Conservation (phyloP, 2,113 vertebrate genomes). For the Sylvietta virens region DNA sequence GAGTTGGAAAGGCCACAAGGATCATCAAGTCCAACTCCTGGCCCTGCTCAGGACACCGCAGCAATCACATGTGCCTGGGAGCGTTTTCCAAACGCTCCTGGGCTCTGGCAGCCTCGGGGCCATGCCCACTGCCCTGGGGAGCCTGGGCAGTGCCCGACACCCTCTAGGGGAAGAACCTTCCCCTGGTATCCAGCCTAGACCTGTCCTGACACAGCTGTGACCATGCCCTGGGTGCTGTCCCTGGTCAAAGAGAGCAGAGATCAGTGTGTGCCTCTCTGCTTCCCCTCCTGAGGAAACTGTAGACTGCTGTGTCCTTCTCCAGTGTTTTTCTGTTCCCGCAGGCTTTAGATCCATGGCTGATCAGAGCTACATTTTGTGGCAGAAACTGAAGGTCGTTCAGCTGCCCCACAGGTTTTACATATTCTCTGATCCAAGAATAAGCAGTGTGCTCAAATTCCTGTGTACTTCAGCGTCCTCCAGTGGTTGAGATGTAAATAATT, state of each 20-base stretch:
- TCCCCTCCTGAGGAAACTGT: not conserved
- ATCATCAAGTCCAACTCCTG: not conserved
- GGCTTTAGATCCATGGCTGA: not conserved
- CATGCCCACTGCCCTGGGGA: rapidly evolving
- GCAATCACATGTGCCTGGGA: not conserved
- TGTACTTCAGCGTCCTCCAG: constrained; percentile 16
- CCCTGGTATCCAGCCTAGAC: not conserved
- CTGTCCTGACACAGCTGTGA: not conserved
- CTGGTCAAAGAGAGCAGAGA: not conserved
- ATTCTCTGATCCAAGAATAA: not conserved
- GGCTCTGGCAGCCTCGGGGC: not conserved
- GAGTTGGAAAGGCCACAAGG: not conserved
- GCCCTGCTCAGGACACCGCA: not conserved
- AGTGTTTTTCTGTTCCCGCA: not conserved
- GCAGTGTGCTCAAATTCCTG: not conserved
- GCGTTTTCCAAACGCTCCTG: rapidly evolving
- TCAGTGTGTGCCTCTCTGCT: not conserved
- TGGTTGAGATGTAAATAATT: not conserved
- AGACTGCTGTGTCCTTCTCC: not conserved
- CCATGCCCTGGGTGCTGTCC: not conserved
- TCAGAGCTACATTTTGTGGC: not conserved
- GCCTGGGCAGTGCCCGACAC: not conserved
- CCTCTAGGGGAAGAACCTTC: not conserved
- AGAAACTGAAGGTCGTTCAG: not conserved
- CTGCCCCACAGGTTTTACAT: not conserved